Evolutionary conservation across 2,797 vertebrate species (phyloP).

Genomic region (Pangasius djambal): DNA sequence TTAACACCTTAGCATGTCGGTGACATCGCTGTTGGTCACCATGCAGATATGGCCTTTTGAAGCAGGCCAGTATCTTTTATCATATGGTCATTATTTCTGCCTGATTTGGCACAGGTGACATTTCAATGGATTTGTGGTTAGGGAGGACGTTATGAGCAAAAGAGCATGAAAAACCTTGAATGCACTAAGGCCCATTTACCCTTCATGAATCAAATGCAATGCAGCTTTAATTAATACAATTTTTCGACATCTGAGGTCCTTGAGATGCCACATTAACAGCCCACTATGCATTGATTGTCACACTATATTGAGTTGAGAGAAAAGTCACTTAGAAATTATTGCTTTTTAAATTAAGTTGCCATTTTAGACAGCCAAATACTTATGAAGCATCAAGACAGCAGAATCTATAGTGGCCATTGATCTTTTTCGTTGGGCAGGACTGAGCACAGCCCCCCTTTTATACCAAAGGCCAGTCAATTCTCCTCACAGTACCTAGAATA

Average conservation of each 20-base stretch:
- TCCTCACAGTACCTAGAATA: constrained; percentile 76
- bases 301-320: constrained; percentile 75
- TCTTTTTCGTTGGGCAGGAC: constrained; percentile 72
- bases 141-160: constrained; percentile 25
- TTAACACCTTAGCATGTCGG: constrained; percentile 45
- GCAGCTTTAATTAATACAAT: constrained; percentile 77
- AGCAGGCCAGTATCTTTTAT: constrained; percentile 22
- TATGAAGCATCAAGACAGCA: constrained; percentile 80
- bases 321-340: constrained; percentile 83
- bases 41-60: constrained; percentile 46
- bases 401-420: constrained; percentile 78
- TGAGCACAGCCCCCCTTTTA: constrained; percentile 68
- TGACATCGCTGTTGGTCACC: constrained; percentile 33
- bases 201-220: constrained; percentile 68
- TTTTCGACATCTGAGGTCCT: constrained; percentile 71
- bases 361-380: constrained; percentile 83
- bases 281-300: constrained; percentile 75
- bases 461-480: constrained; percentile 75
- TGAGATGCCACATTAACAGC: constrained; percentile 75
- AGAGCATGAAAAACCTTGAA: constrained; percentile 35
- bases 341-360: constrained; percentile 83
- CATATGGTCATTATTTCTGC: constrained; percentile 34
- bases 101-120: constrained; percentile 52
- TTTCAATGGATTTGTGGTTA: constrained; percentile 44
- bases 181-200: constrained; percentile 45